Percentiles rank a stretch among this genome's conserved stretches.
Evolutionary conservation across 1,140 invertebrate species (phyloP).

Genomic region (Holotrichia oblita): DNA sequence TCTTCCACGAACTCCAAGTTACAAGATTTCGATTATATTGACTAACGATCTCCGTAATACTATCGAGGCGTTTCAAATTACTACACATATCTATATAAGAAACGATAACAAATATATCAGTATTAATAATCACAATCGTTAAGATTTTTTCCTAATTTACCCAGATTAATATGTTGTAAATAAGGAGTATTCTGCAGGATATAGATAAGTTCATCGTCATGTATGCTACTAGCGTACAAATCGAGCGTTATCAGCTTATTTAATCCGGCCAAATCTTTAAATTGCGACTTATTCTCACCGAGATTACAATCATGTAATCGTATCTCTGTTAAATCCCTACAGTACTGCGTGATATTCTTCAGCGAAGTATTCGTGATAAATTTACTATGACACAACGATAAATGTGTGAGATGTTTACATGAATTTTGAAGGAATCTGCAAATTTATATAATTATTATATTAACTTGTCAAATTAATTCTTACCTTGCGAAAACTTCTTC

Average conservation of each 20-base stretch:
- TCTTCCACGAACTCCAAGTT: conserved; percentile 88
- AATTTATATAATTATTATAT: neutral
- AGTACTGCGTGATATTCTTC: neutral
- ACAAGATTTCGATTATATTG: conserved; percentile 72
- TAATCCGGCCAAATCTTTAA: conserved; percentile 65
- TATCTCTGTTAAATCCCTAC: conserved; percentile 65
- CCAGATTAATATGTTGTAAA: conserved; percentile 78
- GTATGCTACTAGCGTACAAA: conserved; percentile 78
- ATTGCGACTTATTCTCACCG: conserved; percentile 66
- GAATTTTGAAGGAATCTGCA: conserved; percentile 73
- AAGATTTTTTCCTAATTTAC: conserved; percentile 56
- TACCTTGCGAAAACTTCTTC: conserved; percentile 55
- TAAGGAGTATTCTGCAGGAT: conserved; percentile 73
- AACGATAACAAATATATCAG: neutral
- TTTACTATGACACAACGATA: conserved; percentile 54
- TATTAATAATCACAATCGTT: neutral
- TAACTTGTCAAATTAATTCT: neutral
- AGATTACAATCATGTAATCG: conserved; percentile 70
- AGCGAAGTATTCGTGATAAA: conserved; percentile 43
- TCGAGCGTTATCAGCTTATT: conserved; percentile 77
- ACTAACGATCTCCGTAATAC: conserved; percentile 72
- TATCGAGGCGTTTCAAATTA: conserved; percentile 71
- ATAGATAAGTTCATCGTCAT: conserved; percentile 68
- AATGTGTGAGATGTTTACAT: conserved; percentile 62
- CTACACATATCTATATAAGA: conserved; percentile 64